phyloP scores from a whole-genome alignment of 53 echinoderm and acorn worm genomes.

The Holothuria leucospilota region DNA sequence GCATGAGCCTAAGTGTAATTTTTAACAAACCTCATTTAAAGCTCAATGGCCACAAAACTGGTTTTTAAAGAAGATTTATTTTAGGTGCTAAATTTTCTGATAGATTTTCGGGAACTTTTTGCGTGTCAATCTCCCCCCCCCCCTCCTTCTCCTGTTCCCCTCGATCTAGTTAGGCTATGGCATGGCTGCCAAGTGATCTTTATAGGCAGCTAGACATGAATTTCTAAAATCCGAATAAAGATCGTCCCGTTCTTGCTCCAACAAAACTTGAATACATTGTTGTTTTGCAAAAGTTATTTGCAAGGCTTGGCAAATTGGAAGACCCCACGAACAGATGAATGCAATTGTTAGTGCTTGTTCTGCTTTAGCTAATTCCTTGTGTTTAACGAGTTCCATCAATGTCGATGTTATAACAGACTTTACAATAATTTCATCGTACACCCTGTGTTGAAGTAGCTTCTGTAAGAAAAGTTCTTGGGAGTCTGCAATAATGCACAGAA shows the following conservation, averaged over 20 bases:
- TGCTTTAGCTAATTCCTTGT: background rate
- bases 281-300: slow-evolving; percentile 1
- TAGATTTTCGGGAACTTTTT: no score
- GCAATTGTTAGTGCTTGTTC: slow-evolving; percentile 24
- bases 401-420: background rate
- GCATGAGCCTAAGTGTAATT: no score
- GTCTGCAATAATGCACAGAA: background rate
- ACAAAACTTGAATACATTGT: background rate
- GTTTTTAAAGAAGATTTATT: no score
- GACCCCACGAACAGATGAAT: slow-evolving; percentile 22
- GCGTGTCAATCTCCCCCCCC: no score
- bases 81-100: no score
- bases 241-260: background rate
- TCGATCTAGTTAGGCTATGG: no score
- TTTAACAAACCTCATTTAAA: no score
- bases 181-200: slow-evolving; percentile 4
- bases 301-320: background rate
- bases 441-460: background rate
- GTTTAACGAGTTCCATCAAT: background rate
- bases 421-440: background rate
- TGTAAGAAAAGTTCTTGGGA: background rate
- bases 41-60: no score
- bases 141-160: no score
- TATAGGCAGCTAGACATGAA: background rate
- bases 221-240: slow-evolving; percentile 10